Base-by-base conservation (phyloP, 2,797 vertebrate genomes). In the Acrossocheilus fasciatus region DNA sequence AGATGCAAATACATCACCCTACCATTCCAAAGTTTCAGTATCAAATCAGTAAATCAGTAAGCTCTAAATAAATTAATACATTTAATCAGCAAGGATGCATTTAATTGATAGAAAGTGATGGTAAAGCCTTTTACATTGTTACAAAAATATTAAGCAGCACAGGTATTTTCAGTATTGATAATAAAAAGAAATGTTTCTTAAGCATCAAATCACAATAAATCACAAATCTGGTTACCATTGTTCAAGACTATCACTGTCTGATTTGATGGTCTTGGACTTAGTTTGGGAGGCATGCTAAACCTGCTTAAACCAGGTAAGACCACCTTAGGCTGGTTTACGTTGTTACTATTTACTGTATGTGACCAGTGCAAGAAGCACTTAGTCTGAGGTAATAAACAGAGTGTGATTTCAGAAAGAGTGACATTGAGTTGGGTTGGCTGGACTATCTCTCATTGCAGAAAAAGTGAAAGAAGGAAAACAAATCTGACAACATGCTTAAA, bases 401-500 rank as follows among this genome's bases (percentile, higher is more conserved):
- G 45, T 36, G 64, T 81, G 64, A 69, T 81, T 81, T 81, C 47
- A 69, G 45, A 68, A 47, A 20, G 12, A 39, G 64, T 43, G 79
- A 69, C 80, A 81, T 39, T 81, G 64, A 81, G 30, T 34, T n/a
- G 9, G 30, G 5, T 26, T 57, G 68, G 47, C 68, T 12, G 45
- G 50, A 45, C 81, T 14, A 26, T 39, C 41, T 41, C n/a, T 73
- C n/a, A 72, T 34, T 59, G 81, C 52, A 52, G 4, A 66, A 43
- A 50, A 62, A 30, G 36, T 54, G 45, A 72, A 15, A 52, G 54
- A 34, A 77, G 52, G 50, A 77, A 74, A 69, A 80, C 74, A 52
- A 82, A 76, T 73, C 39, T 84, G 76, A 84, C 45, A 82, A 72
- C 84, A 57, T 18, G 30, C 73, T 68, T 86, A 74, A 75, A 79